Evolutionary conservation across 2,888 invertebrate genomes (phyloP), one percentile per base, ranked within the genome.

Genomic region (Tiphia femorata): DNA sequence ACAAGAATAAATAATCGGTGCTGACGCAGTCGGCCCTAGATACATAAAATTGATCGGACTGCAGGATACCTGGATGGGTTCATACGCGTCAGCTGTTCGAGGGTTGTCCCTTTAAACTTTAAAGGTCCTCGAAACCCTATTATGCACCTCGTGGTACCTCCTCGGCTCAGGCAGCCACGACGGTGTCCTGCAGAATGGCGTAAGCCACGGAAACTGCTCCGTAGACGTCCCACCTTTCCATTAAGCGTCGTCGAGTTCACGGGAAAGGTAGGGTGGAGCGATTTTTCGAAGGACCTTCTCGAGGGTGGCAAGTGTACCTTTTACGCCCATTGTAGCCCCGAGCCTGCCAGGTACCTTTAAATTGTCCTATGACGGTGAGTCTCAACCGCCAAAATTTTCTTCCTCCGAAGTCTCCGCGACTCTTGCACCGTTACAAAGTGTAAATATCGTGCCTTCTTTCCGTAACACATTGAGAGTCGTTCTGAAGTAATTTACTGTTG

Each of bases 41-140:
- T n/a, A n/a, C n/a, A n/a, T n/a, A 43, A 20, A 63, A 66, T 63
- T 58, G 30, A 53, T 63, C 52, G 5, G n/a, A n/a, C n/a, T n/a
- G 14, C 17, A 42, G 27, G 41, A 49, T 63, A 70, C 58, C 60
- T 54, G 63, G n/a, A 27, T 30, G 52, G 35, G 49, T 61, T 51
- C 51, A 51, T 21, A 49, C 30, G 48, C 59, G 67, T 76, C 77
- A 77, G 77, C 77, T 77, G 77, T 75, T 75, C 40, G 19, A 29
- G 33, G 42, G 47, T 51, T 57, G 66, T 70, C 76, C 75, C 72
- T 79, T 79, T 77, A 79, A 79, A 75, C 53, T 77, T 79, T 78
- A 79, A 79, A 78, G 75, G 70, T 64, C 77, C 41, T 58, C 50
- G 56, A 53, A 57, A 54, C 33, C 40, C 62, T 62, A 68, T 67